These are phyloP conservation scores for Eptatretus burgeri DNA, from an alignment of 2,113 vertebrate genomes.

Conservation along the genomic window DNA sequence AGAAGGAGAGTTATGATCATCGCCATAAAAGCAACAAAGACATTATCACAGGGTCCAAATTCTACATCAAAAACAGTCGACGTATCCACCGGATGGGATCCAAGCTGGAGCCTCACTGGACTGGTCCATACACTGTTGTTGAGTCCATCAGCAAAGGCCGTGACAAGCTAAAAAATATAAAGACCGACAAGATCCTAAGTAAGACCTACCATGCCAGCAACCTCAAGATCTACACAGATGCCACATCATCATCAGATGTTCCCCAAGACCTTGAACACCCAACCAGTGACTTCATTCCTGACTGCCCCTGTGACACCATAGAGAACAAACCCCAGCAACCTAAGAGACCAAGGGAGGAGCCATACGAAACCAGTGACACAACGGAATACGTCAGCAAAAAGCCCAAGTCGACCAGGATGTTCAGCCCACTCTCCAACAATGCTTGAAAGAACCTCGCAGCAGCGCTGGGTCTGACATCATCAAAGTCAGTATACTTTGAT, in stretches of 20 bases:
- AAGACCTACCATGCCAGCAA: constrained; percentile 1
- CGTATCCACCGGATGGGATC: not conserved
- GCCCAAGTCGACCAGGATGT: not conserved
- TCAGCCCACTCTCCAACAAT: not conserved
- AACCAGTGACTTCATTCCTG: not conserved
- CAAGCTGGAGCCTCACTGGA: not conserved
- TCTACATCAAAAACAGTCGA: not conserved
- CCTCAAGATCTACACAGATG: not conserved
- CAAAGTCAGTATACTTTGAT: not conserved
- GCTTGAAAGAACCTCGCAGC: not conserved
- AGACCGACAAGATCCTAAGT: not conserved
- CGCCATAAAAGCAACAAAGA: not conserved
- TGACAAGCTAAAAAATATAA: not conserved
- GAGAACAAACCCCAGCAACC: not conserved
- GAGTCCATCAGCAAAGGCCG: not conserved
- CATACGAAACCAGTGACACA: not conserved
- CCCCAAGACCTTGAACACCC: not conserved
- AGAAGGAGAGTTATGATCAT: not conserved
- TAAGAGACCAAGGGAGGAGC: not conserved
- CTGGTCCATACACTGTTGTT: too few species aligned
- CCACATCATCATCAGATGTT: not conserved
- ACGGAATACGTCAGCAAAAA: not conserved
- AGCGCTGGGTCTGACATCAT: too few species aligned
- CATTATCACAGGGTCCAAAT: not conserved
- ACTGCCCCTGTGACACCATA: too few species aligned